Evolutionary conservation across 2,888 invertebrate species (phyloP).

Genomic region (Zygothrica quintamaculata): DNA sequence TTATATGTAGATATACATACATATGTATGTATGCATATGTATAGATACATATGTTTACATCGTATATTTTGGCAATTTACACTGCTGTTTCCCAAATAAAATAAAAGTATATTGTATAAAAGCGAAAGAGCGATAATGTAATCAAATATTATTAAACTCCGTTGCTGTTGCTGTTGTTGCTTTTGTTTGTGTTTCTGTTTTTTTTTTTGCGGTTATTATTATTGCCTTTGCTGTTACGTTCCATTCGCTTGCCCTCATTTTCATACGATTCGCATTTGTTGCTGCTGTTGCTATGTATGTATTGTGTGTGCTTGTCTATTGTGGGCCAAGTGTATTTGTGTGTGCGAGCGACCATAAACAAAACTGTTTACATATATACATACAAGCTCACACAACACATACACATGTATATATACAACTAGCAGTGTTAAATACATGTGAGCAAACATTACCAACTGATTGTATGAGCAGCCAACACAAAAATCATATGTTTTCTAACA

Average conservation of each 20-base stretch:
- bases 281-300: conserved; percentile 29
- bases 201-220: conserved; percentile 37
- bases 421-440: conserved; percentile 25
- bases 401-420: too few species aligned
- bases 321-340: conserved; percentile 72
- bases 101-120: conserved; percentile 32
- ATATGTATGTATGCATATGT: not conserved
- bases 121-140: conserved; percentile 65
- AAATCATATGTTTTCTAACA: conserved; percentile 77
- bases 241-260: conserved; percentile 75
- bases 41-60: not conserved
- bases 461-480: conserved; percentile 61
- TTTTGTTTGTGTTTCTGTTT: too few species aligned
- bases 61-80: too few species aligned
- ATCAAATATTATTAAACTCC: conserved; percentile 75
- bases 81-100: too few species aligned
- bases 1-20: conserved; percentile 7
- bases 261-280: conserved; percentile 36
- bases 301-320: conserved; percentile 59
- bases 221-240: conserved; percentile 46
- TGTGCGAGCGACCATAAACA: conserved; percentile 64
- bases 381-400: conserved; percentile 18
- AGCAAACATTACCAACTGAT: conserved; percentile 68
- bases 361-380: conserved; percentile 49
- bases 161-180: too few species aligned